Base-by-base conservation (phyloP, 1,140 invertebrate genomes). In the Caenorhabditis latens region DNA sequence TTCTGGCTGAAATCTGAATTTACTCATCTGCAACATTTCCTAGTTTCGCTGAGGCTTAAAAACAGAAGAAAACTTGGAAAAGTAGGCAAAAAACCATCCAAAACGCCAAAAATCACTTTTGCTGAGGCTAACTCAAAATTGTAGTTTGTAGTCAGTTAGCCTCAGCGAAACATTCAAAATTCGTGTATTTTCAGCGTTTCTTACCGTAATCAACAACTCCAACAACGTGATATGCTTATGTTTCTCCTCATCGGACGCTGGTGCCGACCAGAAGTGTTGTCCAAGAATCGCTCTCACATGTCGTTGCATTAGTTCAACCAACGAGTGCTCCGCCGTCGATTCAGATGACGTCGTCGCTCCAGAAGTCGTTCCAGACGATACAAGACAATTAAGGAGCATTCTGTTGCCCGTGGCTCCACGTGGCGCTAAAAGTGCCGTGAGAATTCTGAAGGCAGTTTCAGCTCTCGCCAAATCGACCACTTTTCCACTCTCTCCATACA, bases 271-370 rank as follows among this genome's bases (percentile, higher is more conserved):
- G 85, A 92, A 92, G 19, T 90, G 90, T 43, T 90, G 89, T 32
- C 92, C 92, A 24, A 90, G 91, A 43, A 92, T 92, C 14, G 92
- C 89, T 42, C 86, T 75, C 61, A 89, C 91, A 71, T 92, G 91
- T 32, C 91, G 87, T 24, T 88, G 55, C 86, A 92, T 86, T 5
- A 88, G 87, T 19, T 92, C 91, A 8, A 90, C 84, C 14, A 89
- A 57, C 16, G 63, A 91, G 83, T 57, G 84, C 32, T 89, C 58
- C 24, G 67, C 58, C 32, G 71, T 24, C 13, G 65, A 24, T 13
- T 58, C 43, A 0, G 55, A 48, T 13, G 88, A 48, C 13, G 58
- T 55, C 46, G 19, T 16, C 46, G 46, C 32, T 43, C 16, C 40
- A n/a, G 71, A 87, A 14, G 83, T 82, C 40, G 90, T 89, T 75